Percentiles rank a stretch among this genome's conserved stretches.
Evolutionary conservation across 2,797 vertebrate species (phyloP).

Genomic region (Propithecus perrieri): DNA sequence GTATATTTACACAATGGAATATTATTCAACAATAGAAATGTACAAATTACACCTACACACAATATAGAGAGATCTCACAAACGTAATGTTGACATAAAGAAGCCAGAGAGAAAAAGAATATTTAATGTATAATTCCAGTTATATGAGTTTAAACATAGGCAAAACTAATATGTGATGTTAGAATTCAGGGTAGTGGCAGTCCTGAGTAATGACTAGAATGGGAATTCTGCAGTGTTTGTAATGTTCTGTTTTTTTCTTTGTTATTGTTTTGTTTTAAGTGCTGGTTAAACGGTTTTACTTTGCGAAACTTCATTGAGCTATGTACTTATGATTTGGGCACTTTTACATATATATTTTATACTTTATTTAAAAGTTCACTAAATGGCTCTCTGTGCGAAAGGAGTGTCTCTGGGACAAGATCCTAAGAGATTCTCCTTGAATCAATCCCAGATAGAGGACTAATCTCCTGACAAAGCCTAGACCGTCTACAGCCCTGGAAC

Average conservation of each 20-base stretch:
- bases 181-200: not conserved
- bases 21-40: not conserved
- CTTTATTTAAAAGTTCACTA: not conserved
- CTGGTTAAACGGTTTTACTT: not conserved
- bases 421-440: not conserved
- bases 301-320: not conserved
- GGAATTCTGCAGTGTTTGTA: not conserved
- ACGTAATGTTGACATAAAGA: not conserved
- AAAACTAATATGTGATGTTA: not conserved
- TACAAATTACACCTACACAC: not conserved
- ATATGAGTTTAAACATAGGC: not conserved
- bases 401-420: not conserved
- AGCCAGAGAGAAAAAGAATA: not conserved
- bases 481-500: slow-evolving; percentile 31
- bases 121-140: not conserved
- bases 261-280: not conserved
- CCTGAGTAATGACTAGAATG: not conserved
- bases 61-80: not conserved
- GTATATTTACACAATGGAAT: not conserved
- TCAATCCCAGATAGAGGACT: not conserved
- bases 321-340: not conserved
- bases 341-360: not conserved
- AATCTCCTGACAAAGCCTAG: not conserved
- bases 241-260: not conserved
- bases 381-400: not conserved